Base-by-base conservation (phyloP, 2,113 vertebrate genomes). In the Gallinago paraguaiae region DNA sequence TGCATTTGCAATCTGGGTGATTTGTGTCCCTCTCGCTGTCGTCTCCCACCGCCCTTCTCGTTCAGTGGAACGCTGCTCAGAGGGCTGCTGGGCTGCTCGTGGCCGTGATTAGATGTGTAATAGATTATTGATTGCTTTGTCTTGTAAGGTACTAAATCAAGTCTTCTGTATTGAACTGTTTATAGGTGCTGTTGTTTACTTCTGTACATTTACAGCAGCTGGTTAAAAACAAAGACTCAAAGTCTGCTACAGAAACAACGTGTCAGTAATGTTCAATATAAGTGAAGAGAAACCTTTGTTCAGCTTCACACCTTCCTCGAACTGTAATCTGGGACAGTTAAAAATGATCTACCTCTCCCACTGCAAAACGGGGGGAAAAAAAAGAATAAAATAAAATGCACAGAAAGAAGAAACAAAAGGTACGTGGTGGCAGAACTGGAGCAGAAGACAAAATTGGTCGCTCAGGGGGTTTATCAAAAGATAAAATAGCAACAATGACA, bases 61-160 rank as follows among this genome's bases (percentile, higher is more conserved):
- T 80, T 63, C 65, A 65, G 57, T 65, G 74, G 86, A 82, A 67
- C 0, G 8, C 75, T 83, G 25, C 46, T 60, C 53, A 19, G 59
- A 50, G 74, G 25, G 39, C 71, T 92, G 74, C 94, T 51, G 71
- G 48, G 76, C 86, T 92, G 6, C 59, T 95, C 18, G 1, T 80
- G 93, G 81, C 76, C 8, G 13, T 80, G 57, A 94, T 95, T 79
- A 97, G 90, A 43, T 41, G 30, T 14, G 46, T 92, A 95, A 96
- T 92, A 95, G 93, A 93, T 96, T 90, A 97, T 95, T 80, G 94
- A 95, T 82, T 81, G 76, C 41, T 86, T 88, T 86, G 77, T 69
- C 94, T 92, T 70, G 63, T 51, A 72, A 87, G 86, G 60, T 80
- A 24, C 68, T 92, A 59, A 93, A 85, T 92, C 94, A 90, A 85